Percentiles rank a stretch among this genome's conserved stretches.
Evolutionary conservation across 1,140 invertebrate genomes (phyloP).

Genomic region (Drosophila setifemur): DNA sequence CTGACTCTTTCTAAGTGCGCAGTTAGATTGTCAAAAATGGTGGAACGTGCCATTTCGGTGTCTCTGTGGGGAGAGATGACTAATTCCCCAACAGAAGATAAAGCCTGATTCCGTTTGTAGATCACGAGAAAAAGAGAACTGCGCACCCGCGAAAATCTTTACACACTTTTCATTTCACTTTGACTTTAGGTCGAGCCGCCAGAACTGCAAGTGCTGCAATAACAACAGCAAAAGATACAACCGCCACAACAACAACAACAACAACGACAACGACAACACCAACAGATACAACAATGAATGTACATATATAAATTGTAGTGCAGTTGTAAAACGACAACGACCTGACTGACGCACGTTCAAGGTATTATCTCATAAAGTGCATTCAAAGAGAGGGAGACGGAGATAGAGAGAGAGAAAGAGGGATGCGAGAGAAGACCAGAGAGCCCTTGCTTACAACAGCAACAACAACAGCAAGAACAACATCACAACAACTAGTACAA

Average conservation of each 20-base stretch:
- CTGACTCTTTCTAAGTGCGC: conserved; percentile 53
- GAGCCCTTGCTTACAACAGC: conserved; percentile 47
- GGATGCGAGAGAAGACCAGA: not conserved
- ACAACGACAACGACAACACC: no score
- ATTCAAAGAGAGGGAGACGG: conserved; percentile 16
- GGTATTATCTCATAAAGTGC: conserved; percentile 79
- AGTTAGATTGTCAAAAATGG: conserved; percentile 65
- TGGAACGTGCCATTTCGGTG: conserved; percentile 39
- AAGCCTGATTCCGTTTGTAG: not conserved
- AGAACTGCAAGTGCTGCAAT: no score
- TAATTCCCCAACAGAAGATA: conserved; percentile 29
- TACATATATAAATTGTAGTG: conserved; percentile 36
- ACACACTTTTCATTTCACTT: conserved; percentile 67
- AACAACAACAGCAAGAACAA: conserved; percentile 24
- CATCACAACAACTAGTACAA: not conserved
- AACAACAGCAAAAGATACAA: conserved; percentile 10
- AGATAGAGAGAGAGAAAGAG: not conserved
- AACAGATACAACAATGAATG: conserved; percentile 26
- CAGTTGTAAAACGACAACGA: conserved; percentile 73
- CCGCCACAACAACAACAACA: not conserved
- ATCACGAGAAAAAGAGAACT: conserved; percentile 11
- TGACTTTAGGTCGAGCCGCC: not conserved
- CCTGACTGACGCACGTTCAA: conserved; percentile 80
- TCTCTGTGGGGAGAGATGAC: conserved; percentile 17
- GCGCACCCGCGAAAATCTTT: conserved; percentile 14